phyloP scores from a whole-genome alignment of 2,888 invertebrate genomes.

The Orchestes rusci region DNA sequence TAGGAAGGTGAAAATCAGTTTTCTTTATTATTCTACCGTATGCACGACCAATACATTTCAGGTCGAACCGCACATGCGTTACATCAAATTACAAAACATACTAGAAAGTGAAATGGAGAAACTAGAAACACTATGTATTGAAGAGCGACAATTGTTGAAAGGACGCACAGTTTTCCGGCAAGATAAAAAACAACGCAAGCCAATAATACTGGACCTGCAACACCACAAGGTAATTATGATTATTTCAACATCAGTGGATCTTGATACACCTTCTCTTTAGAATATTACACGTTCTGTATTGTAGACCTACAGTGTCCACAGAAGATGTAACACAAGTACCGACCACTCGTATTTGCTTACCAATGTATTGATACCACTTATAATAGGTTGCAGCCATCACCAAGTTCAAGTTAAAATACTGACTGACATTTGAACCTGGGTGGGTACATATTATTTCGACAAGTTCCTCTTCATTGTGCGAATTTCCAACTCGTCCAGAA shows the following conservation, averaged over 20 bases:
- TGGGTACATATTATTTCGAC: background rate
- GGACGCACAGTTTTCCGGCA: constrained; percentile 79
- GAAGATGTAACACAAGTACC: constrained; percentile 62
- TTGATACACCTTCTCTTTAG: constrained; percentile 15
- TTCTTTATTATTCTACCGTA: background rate
- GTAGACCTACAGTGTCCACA: constrained; percentile 71
- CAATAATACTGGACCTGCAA: constrained; percentile 45
- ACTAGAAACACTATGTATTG: constrained; percentile 70
- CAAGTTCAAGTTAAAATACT: constrained; percentile 63
- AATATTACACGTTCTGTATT: constrained; percentile 48
- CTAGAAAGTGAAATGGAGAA: constrained; percentile 80
- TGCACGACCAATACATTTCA: constrained; percentile 31
- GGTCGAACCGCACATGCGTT: constrained; percentile 88
- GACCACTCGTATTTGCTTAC: constrained; percentile 42
- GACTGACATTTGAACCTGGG: constrained; percentile 62
- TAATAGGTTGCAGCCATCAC: constrained; percentile 52
- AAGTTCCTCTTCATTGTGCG: background rate
- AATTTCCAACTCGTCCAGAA: background rate
- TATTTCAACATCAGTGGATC: background rate
- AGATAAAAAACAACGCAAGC: constrained; percentile 66
- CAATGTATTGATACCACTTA: constrained; percentile 65
- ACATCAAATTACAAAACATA: constrained; percentile 79
- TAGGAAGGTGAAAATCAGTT: constrained; percentile 58
- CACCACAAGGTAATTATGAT: constrained; percentile 41
- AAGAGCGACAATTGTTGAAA: constrained; percentile 76